Evolutionary conservation across 2,888 invertebrate species (phyloP).

Genomic region (Strigamia transsilvanica): DNA sequence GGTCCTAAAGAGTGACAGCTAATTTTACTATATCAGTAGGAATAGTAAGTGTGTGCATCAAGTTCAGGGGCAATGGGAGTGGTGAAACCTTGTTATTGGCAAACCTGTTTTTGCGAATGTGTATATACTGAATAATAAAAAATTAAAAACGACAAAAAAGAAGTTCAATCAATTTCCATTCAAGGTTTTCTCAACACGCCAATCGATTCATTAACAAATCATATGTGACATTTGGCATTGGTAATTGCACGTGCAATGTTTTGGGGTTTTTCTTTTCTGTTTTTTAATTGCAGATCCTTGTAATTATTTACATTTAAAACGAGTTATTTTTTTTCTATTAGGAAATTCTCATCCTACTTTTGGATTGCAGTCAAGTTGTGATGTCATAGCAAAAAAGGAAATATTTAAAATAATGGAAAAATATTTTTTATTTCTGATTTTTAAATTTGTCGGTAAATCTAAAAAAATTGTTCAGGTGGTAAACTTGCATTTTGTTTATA

Average conservation of each 20-base stretch:
- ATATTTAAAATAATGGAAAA: neutral
- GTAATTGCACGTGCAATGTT: neutral
- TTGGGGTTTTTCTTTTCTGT: neutral
- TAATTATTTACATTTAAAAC: neutral
- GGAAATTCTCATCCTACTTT: slow-evolving; percentile 29
- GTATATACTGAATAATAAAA: neutral
- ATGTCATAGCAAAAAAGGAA: slow-evolving; percentile 1
- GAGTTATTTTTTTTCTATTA: neutral
- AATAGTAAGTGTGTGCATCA: neutral
- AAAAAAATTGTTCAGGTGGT: neutral
- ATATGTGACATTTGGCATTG: neutral
- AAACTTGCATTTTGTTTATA: neutral
- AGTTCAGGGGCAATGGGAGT: slow-evolving; percentile 26
- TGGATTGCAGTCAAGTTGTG: neutral
- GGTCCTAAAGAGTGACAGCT: slow-evolving; percentile 14
- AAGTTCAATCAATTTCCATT: neutral
- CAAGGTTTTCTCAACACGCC: neutral
- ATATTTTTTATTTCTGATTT: neutral
- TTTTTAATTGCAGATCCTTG: neutral
- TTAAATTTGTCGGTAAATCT: no score
- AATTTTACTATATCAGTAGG: neutral
- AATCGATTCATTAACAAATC: slow-evolving; percentile 19
- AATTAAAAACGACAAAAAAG: neutral
- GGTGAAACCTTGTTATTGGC: slow-evolving; percentile 22
- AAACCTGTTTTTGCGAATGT: slow-evolving; percentile 14